Conservation (phyloP, 2,113 vertebrate genomes). For the Carettochelys insculpta region DNA sequence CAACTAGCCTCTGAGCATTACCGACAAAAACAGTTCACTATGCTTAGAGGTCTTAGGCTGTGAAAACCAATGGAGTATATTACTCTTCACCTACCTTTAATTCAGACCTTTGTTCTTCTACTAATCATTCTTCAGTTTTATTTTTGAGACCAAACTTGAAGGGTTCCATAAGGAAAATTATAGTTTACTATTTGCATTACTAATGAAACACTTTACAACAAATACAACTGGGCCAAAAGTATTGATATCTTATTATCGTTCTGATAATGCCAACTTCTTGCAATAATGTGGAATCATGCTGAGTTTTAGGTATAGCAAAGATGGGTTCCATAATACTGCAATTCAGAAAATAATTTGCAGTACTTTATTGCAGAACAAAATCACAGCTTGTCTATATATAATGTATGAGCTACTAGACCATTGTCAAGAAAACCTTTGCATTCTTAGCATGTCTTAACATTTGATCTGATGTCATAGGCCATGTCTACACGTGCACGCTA, state of each 20-base stretch:
- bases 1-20: not conserved
- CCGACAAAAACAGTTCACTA: not conserved
- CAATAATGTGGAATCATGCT: accelerated
- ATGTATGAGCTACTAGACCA: accelerated
- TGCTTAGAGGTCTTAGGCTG: not conserved
- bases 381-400: not conserved
- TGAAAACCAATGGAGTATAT: not conserved
- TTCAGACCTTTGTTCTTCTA: not conserved
- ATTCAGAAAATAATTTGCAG: not conserved
- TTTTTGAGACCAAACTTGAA: too few species aligned
- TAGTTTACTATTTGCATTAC: not conserved
- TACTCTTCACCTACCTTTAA: not conserved
- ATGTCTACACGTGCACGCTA: too few species aligned
- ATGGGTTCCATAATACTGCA: not conserved
- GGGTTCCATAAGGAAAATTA: not conserved
- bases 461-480: not conserved
- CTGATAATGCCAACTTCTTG: not conserved
- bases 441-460: not conserved
- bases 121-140: not conserved
- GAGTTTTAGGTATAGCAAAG: not conserved
- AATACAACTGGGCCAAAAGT: not conserved
- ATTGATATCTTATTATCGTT: not conserved
- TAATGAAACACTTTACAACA: not conserved
- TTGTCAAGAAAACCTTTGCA: not conserved
- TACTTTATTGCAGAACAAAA: not conserved